Conservation (phyloP, 92 coral and sea anemone genomes). For the Bergia sp. region DNA sequence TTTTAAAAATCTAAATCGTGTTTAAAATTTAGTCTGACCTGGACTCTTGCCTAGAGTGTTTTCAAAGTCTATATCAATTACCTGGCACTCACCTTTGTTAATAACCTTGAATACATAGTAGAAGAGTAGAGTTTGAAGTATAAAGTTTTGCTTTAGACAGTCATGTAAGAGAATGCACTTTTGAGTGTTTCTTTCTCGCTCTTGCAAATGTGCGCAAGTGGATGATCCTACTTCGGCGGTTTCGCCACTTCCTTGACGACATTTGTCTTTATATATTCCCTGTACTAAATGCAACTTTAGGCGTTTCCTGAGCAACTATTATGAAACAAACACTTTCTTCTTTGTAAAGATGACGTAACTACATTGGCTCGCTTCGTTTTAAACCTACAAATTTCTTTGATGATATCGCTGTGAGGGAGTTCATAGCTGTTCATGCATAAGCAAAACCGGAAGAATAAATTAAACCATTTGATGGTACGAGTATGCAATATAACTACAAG, state of each 20-base stretch:
- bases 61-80: not conserved
- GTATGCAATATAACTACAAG: not conserved
- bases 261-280: conserved; percentile 8
- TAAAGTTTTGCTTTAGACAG: not conserved
- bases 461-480: not conserved
- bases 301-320: conserved; percentile 39
- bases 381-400: not conserved
- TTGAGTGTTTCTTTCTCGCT: not conserved
- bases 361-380: conserved; percentile 37
- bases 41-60: too few relatives aligned
- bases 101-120: not conserved
- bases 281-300: not conserved
- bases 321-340: conserved; percentile 28
- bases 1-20: too few relatives aligned
- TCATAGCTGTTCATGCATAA: not conserved
- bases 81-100: conserved; percentile 15
- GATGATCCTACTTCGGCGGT: not conserved
- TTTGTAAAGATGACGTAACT: conserved; percentile 29
- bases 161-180: not conserved
- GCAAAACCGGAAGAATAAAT: not conserved
- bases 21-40: too few relatives aligned
- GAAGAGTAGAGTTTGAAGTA: not conserved
- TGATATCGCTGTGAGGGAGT: not conserved
- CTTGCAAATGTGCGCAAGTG: not conserved
- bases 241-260: not conserved